Evolutionary conservation across 2,113 vertebrate genomes (phyloP), one percentile per base, ranked within the genome.

Genomic region (Crocuta crocuta): DNA sequence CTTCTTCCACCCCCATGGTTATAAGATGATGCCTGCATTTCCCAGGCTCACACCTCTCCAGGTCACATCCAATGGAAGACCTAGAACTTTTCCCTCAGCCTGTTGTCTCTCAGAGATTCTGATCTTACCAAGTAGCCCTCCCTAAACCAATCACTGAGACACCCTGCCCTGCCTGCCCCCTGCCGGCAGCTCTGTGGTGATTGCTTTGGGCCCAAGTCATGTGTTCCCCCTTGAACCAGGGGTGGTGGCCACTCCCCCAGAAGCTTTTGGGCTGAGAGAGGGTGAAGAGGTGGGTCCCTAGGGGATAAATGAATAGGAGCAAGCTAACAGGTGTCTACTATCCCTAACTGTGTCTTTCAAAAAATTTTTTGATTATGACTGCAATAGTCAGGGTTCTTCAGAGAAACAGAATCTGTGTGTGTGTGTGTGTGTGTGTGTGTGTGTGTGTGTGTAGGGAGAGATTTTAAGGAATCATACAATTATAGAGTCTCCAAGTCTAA

Each of bases 141-240:
- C 28, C 50, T 55, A 43, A 95, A 31, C 65, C 50, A 78, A 13
- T 83, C 39, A 13, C 3, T 43, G 35, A 43, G 43, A 35, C 35
- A 3, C 61, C 17, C 4, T 0, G 0, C 15, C 12, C 21, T 7
- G 26, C 66, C 58, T 17, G 63, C 9, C 26, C 24, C 3, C 28
- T 21, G 58, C 48, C 76, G n/a, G 39, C 73, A 48, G 53, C 65
- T 96, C 31, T 76, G 48, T 76, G 81, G 39, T 76, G 65, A 85
- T 83, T 48, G 85, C 13, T 24, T 63, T 80, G 78, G 31, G n/a
- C 21, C 33, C 3, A 31, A 71, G 43, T 92, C 39, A 61, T 0
- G 1, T 70, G 65, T 8, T 21, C 5, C 10, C 26, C 24, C 24
- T 61, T 90, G 80, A 70, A 68, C 4, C 10, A 68, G 71, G 16